Base-by-base conservation (phyloP, 2,888 invertebrate species). In the Drosophila meridionalis region DNA sequence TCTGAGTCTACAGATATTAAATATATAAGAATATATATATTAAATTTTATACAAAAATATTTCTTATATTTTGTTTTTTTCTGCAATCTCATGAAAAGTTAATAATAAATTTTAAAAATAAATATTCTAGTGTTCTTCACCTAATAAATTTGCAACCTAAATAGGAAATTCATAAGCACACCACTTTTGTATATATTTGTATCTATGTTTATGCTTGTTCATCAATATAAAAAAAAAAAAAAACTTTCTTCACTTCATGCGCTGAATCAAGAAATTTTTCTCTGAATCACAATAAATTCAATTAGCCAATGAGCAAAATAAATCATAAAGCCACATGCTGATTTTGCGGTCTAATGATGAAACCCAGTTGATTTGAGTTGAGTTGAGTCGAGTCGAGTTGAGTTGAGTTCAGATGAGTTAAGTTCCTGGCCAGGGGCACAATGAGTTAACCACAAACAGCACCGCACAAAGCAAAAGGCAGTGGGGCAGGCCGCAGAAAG, bases 361-460 rank as follows among this genome's bases (percentile, higher is more conserved):
- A 50, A 63, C 43, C 56, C 47, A 52, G 72, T 66, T 59, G 32
- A 62, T 38, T 57, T 59, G 32, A 28, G 38, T 48, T 42, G 45
- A 28, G 36, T 40, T 55, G 26, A 28, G 36, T 43, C 42, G 50
- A 20, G 32, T 43, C 50, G 26, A 28, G 38, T 48, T 36, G 50
- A 20, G 42, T 30, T 45, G 50, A 28, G 42, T 40, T 55, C 52
- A 52, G 45, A 45, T 45, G 55, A 53, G 58, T 59, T 67, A 50
- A 76, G 69, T 70, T 71, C 65, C 70, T 64, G 73, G 66, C 69
- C 60, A 69, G 72, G 43, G 58, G 71, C 77, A 77, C 77, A 77
- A 73, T 70, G 62, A 72, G 66, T 76, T 76, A 83, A 66, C 83
- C 77, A 69, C 81, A 83, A 83, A 56, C 36, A 50, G 66, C 64